phyloP scores from a whole-genome alignment of 2,888 invertebrate genomes.

The Chesias legatella region DNA sequence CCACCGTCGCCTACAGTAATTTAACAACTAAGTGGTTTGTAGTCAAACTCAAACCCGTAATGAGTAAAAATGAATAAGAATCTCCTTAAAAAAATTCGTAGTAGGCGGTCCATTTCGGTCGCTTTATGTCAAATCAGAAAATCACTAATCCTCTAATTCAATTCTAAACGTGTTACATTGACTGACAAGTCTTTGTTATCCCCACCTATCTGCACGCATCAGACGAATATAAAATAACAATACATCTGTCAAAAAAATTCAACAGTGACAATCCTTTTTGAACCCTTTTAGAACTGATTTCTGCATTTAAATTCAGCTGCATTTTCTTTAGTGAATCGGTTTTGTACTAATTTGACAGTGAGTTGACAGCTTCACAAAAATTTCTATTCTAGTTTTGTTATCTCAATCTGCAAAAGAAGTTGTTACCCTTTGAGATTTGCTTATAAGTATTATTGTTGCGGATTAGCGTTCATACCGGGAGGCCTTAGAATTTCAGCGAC shows the following conservation, averaged over 20 bases:
- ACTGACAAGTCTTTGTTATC: conserved; percentile 38
- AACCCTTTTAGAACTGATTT: conserved; percentile 38
- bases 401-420: conserved; percentile 43
- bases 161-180: conserved; percentile 22
- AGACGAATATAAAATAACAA: conserved; percentile 51
- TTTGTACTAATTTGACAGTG: conserved; percentile 71
- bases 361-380: conserved; percentile 59
- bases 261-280: conserved; percentile 59
- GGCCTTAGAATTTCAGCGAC: too few species aligned
- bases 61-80: too few species aligned
- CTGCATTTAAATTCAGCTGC: conserved; percentile 65
- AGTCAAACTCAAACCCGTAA: too few species aligned
- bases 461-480: conserved; percentile 1
- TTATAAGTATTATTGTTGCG: conserved; percentile 26
- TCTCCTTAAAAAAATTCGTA: background rate
- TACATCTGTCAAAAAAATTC: conserved; percentile 63
- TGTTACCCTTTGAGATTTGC: too few species aligned
- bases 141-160: conserved; percentile 13
- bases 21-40: too few species aligned
- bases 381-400: conserved; percentile 46
- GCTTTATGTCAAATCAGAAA: conserved; percentile 7
- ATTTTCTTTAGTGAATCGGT: conserved; percentile 52
- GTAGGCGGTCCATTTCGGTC: conserved; percentile 20
- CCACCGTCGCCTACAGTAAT: too few species aligned
- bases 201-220: conserved; percentile 37